A percentile compares a stretch with the other conserved stretches of the same genome.
phyloP scores from a whole-genome alignment of 1,140 invertebrate genomes.

The Bombus huntii region DNA sequence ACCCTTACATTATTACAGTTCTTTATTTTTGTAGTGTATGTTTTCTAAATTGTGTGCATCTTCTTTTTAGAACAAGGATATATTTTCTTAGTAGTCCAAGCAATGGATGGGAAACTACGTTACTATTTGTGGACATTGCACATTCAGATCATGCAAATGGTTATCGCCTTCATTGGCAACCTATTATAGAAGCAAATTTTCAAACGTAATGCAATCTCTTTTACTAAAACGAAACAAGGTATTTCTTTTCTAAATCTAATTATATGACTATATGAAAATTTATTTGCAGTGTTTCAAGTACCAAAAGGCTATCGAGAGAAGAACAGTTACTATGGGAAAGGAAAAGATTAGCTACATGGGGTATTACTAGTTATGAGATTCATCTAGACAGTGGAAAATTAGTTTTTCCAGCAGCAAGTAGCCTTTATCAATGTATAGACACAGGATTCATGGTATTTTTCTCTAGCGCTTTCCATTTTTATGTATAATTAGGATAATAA shows the following conservation, averaged over 20 bases:
- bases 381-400: constrained; percentile 91
- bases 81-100: constrained; percentile 94
- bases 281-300: constrained; percentile 75
- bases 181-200: constrained; percentile 89
- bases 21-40: background rate
- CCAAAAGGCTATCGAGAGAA: constrained; percentile 88
- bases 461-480: background rate
- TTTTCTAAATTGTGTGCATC: background rate
- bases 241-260: background rate
- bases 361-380: constrained; percentile 96
- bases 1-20: background rate
- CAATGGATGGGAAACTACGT: constrained; percentile 93
- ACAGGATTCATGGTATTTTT: constrained; percentile 86
- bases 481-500: background rate
- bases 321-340: constrained; percentile 95
- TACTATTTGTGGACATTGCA: constrained; percentile 92
- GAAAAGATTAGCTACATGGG: constrained; percentile 94
- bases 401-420: constrained; percentile 94
- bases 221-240: background rate
- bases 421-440: constrained; percentile 91
- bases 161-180: constrained; percentile 86
- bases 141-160: constrained; percentile 82
- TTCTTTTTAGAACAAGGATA: constrained; percentile 86
- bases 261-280: background rate
- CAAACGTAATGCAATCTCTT: constrained; percentile 80